Evolutionary conservation across 2,888 invertebrate species (phyloP).

Genomic region (Dasysyrphus albostriatus): DNA sequence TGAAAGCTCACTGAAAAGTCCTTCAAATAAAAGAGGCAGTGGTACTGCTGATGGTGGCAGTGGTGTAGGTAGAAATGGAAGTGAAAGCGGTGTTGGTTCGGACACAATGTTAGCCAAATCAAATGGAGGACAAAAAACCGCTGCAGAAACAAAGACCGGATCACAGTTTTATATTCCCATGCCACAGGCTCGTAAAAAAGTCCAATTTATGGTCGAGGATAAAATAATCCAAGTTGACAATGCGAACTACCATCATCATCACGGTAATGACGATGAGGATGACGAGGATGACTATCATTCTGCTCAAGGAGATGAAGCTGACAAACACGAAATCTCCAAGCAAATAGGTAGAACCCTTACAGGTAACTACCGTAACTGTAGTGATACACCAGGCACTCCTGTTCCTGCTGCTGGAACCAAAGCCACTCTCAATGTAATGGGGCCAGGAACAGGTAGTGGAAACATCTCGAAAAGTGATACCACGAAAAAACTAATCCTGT

Average conservation of each 20-base stretch:
- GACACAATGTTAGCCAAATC: slow-evolving; percentile 61
- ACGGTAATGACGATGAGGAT: slow-evolving; percentile 65
- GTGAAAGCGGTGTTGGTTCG: slow-evolving; percentile 41
- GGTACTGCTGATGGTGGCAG: slow-evolving; percentile 40
- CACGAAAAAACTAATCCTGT: slow-evolving; percentile 39
- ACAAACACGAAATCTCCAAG: slow-evolving; percentile 66
- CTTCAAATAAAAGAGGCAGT: slow-evolving; percentile 49
- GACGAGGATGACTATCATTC: slow-evolving; percentile 45
- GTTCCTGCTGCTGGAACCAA: slow-evolving; percentile 27
- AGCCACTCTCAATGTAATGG: neutral
- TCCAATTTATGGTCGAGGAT: slow-evolving; percentile 89
- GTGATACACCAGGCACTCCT: slow-evolving; percentile 9
- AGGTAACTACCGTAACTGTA: slow-evolving; percentile 61
- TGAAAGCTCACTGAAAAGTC: slow-evolving; percentile 50
- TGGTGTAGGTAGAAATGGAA: slow-evolving; percentile 20
- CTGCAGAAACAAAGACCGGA: slow-evolving; percentile 78
- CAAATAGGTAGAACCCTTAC: slow-evolving; percentile 63
- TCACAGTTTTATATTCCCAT: slow-evolving; percentile 88
- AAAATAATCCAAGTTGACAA: slow-evolving; percentile 81
- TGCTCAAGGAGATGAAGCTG: slow-evolving; percentile 59
- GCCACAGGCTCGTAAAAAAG: slow-evolving; percentile 87
- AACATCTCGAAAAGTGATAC: slow-evolving; percentile 45
- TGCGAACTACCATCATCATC: slow-evolving; percentile 59
- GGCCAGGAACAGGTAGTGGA: neutral
- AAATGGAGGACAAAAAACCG: slow-evolving; percentile 64